A percentile compares a stretch with the other conserved stretches of the same genome.
Conservation (phyloP, 2,888 invertebrate species). For the Drosophila algonquin region DNA sequence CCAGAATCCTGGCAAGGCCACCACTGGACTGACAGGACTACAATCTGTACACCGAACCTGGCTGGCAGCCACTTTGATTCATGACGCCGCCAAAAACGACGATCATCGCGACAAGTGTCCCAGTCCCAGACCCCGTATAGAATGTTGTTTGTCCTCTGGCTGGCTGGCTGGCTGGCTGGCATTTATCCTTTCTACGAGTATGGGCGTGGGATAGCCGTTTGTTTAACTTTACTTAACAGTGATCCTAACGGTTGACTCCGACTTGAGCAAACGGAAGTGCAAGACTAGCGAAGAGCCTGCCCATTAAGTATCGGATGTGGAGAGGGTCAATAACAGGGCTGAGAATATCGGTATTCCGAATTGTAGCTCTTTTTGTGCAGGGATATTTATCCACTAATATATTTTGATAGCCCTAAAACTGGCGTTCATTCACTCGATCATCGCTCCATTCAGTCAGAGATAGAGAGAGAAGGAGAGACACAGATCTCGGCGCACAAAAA, state of each 20-base stretch:
- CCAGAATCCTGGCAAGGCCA: conserved; percentile 47
- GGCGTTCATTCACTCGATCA: conserved; percentile 59
- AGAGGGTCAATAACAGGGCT: not conserved
- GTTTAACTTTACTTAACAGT: conserved; percentile 66
- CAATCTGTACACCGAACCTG: not conserved
- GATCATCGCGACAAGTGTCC: conserved; percentile 40
- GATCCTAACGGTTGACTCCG: not conserved
- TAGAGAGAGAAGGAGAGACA: too few relatives aligned
- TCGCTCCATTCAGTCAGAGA: conserved; percentile 32
- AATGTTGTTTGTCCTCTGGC: conserved; percentile 36
- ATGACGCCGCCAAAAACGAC: conserved; percentile 46
- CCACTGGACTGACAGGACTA: not conserved
- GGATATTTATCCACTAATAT: not conserved
- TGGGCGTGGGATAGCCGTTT: conserved; percentile 33
- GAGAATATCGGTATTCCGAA: not conserved
- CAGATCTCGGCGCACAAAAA: conserved; percentile 25
- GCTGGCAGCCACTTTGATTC: conserved; percentile 27
- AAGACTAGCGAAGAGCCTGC: not conserved
- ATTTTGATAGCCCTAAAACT: not conserved
- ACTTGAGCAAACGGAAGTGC: conserved; percentile 31
- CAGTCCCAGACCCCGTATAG: not conserved
- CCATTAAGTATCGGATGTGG: not conserved
- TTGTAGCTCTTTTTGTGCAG: not conserved
- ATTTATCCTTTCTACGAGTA: not conserved
- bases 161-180: conserved; percentile 4